Conservation (phyloP, 2,113 vertebrate species). For the Sander vitreus region DNA sequence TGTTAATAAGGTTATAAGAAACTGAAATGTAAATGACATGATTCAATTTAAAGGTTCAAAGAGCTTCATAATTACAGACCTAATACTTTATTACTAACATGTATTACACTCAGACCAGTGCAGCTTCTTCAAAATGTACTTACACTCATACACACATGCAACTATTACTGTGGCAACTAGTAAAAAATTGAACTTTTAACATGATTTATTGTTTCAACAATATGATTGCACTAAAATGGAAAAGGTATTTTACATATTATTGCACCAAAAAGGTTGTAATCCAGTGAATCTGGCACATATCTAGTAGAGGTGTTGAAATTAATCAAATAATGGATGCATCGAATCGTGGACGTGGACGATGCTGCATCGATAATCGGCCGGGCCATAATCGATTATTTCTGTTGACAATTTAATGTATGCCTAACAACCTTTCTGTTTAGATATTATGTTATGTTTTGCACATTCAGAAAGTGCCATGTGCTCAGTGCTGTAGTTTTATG, state of each 20-base stretch:
- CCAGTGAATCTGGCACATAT: background rate
- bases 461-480: too few relatives aligned
- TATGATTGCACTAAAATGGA: background rate
- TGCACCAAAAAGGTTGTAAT: background rate
- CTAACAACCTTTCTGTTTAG: too few relatives aligned
- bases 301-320: background rate
- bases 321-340: too few relatives aligned
- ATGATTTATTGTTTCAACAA: background rate
- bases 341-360: too few relatives aligned
- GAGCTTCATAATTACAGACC: background rate
- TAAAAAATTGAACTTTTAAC: too few relatives aligned
- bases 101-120: background rate
- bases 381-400: too few relatives aligned
- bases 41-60: background rate
- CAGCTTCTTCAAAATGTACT: background rate
- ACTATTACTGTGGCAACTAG: background rate
- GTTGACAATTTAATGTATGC: too few relatives aligned
- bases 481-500: too few relatives aligned
- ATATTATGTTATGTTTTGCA: too few relatives aligned
- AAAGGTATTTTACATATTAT: background rate
- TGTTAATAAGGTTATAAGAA: background rate
- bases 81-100: background rate
- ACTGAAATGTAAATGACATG: background rate
- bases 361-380: too few relatives aligned
- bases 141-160: background rate